phyloP scores from a whole-genome alignment of 2,888 invertebrate genomes.

The Epirrita christyi region DNA sequence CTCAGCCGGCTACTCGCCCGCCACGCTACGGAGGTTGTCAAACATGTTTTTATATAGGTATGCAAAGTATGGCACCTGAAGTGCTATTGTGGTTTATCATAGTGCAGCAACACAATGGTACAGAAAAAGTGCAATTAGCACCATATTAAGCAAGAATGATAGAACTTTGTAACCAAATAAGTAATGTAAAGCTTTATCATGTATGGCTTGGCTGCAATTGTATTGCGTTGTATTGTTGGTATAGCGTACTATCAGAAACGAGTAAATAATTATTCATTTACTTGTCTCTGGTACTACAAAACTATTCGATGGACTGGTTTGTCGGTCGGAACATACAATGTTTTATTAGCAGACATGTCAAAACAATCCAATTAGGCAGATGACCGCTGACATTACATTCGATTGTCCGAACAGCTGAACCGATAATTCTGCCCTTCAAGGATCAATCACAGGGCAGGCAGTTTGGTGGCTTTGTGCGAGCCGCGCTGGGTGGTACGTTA shows the following conservation, averaged over 20 bases:
- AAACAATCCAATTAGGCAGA: constrained; percentile 38
- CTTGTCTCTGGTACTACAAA: too few relatives aligned
- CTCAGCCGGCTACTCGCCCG: too few relatives aligned
- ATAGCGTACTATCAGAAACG: not conserved
- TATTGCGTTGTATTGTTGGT: not conserved
- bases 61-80: too few relatives aligned
- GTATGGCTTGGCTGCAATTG: not conserved
- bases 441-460: constrained; percentile 67
- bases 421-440: constrained; percentile 69
- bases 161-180: not conserved
- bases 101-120: too few relatives aligned
- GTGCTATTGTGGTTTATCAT: too few relatives aligned
- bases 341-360: constrained; percentile 28
- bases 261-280: too few relatives aligned
- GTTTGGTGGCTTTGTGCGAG: constrained; percentile 56
- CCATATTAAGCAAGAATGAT: not conserved
- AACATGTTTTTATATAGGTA: too few relatives aligned
- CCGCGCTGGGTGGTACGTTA: constrained; percentile 78
- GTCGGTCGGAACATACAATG: constrained; percentile 11
- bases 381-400: constrained; percentile 27
- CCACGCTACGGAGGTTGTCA: too few relatives aligned
- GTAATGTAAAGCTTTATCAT: not conserved
- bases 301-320: not conserved
- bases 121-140: not conserved
- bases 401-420: constrained; percentile 38